Percentiles rank a stretch among this genome's conserved stretches.
Evolutionary conservation across 2,113 vertebrate species (phyloP).

Genomic region (Xiphorhynchus elegans): DNA sequence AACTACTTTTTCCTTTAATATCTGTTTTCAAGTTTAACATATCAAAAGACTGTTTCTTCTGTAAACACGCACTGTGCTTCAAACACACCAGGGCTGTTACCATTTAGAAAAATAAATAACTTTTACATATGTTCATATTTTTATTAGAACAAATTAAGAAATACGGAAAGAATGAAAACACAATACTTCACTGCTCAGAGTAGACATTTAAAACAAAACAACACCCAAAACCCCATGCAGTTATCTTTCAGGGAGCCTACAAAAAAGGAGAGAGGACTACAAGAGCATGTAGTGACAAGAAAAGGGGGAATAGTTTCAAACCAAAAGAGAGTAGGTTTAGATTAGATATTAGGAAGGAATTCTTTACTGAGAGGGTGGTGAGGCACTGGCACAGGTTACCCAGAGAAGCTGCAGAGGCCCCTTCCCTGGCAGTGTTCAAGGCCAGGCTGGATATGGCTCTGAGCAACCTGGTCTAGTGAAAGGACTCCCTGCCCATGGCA

Average conservation of each 20-base stretch:
- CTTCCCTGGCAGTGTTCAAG: neutral
- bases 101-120: neutral
- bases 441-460: neutral
- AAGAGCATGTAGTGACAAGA: neutral
- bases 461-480: neutral
- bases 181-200: neutral
- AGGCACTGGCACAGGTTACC: neutral
- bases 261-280: neutral
- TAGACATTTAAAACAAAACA: neutral
- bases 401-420: neutral
- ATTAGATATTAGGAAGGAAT: neutral
- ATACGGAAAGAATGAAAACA: neutral
- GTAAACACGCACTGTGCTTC: neutral
- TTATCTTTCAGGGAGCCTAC: neutral
- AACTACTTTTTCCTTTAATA: neutral
- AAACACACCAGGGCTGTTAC: neutral
- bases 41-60: neutral
- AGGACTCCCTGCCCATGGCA: neutral
- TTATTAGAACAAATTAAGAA: slow-evolving; percentile 17
- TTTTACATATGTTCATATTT: neutral
- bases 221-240: neutral
- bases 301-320: neutral
- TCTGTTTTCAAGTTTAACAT: neutral
- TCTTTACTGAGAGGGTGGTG: neutral
- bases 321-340: neutral